Base-by-base conservation (phyloP, 2,797 vertebrate genomes). In the Arnoldichthys spilopterus region DNA sequence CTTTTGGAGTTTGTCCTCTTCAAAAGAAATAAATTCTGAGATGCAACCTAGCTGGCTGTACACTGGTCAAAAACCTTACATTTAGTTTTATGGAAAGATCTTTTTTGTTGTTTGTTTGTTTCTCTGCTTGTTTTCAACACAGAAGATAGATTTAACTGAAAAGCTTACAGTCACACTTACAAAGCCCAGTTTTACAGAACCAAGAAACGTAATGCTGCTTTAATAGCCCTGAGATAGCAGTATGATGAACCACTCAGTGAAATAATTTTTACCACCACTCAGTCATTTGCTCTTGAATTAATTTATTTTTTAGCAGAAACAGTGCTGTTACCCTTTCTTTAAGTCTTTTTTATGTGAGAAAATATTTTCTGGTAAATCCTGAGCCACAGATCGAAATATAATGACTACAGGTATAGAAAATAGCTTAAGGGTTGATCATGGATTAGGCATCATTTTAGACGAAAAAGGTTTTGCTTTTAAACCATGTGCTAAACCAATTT, bases 291-390 rank as follows among this genome's bases (percentile, higher is more conserved):
- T 71, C 30, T 56, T 37, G 54, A 30, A 54, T 37, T 56, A 22
- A 16, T 1, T 22, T 11, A 53, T 40, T 51, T 40, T 15, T 67
- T 67, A 67, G 34, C 34, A 37, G 64, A 63, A n/a, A 40, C 20
- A 32, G 45, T 49, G 66, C 66, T 69, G 4, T 71, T 34, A 26
- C 18, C 18, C 32, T 16, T 22, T 56, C 24, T n/a, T 15, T 49
- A 53, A 13, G 20, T 49, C 18, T 34, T 20, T 32, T 53, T 53
- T 68, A 66, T 53, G 28, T 22, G 47, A 22, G 3, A 22, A 34
- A 15, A 49, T 24, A 49, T 68, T 62, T 62, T 6, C 59, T 34
- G 16, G 59, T 32, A 68, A 68, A 68, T 16, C 43, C 24, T 49
- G 15, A 7, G 24, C 26, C 26, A 18, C 45, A 32, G 7, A 16